These are phyloP conservation scores for Diorhabda carinulata DNA, from an alignment of 1,140 invertebrate species.

Conservation along the genomic window DNA sequence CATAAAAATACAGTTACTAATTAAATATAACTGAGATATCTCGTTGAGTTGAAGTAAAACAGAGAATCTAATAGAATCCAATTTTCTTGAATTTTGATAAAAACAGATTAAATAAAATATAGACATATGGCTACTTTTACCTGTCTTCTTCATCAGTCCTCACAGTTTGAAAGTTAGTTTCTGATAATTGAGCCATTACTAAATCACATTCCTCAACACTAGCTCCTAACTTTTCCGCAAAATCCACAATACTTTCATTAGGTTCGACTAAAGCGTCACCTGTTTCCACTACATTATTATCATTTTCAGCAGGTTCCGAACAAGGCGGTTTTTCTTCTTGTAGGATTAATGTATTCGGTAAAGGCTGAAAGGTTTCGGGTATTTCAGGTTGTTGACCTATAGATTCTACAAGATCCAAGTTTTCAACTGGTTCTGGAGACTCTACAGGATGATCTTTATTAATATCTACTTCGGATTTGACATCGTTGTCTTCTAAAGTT, in stretches of 20 bases:
- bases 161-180: conserved; percentile 35
- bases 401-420: background rate
- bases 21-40: no score
- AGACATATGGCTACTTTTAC: background rate
- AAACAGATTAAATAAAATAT: no score
- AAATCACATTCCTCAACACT: conserved; percentile 47
- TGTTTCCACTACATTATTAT: conserved; percentile 32
- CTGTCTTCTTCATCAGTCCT: conserved; percentile 42
- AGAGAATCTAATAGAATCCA: no score
- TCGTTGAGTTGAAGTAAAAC: no score
- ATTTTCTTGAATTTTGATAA: no score
- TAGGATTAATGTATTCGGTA: conserved; percentile 45
- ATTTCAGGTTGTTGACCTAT: conserved; percentile 16
- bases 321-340: conserved; percentile 40
- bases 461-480: background rate
- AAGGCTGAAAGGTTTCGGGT: conserved; percentile 33
- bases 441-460: conserved; percentile 5
- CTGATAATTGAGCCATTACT: conserved; percentile 38
- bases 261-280: conserved; percentile 11
- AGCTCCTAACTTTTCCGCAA: conserved; percentile 42
- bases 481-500: conserved; percentile 10
- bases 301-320: conserved; percentile 26
- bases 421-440: background rate
- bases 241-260: conserved; percentile 32
- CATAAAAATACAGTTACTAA: no score